phyloP scores from a whole-genome alignment of 2,797 vertebrate genomes.

The Eleutherodactylus coqui region DNA sequence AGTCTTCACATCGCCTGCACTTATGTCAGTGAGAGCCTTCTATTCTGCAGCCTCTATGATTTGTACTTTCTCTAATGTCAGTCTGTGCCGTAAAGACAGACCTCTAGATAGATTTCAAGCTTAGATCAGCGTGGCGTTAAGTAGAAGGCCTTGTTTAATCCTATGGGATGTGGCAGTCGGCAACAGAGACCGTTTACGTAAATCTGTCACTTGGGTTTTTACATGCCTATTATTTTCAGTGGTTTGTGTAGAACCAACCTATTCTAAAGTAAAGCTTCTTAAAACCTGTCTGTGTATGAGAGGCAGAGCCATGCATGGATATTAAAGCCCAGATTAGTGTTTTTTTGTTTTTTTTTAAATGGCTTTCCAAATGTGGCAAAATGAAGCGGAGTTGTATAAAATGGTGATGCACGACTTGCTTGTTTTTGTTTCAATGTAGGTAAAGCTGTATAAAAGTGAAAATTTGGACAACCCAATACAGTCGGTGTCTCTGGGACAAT shows the following conservation, averaged over 20 bases:
- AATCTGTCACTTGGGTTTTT: too few species aligned
- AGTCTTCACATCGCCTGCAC: background rate
- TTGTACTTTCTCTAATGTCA: background rate
- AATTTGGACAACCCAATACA: slow-evolving; percentile 96
- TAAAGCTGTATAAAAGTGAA: slow-evolving; percentile 95
- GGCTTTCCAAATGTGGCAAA: too few species aligned
- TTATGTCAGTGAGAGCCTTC: background rate
- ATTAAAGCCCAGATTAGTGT: too few species aligned
- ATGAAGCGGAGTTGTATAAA: too few species aligned
- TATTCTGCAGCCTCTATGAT: background rate
- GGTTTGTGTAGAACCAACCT: too few species aligned
- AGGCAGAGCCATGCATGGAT: background rate
- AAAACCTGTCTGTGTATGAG: too few species aligned
- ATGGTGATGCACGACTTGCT: too few species aligned
- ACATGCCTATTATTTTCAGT: too few species aligned
- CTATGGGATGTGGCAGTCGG: background rate
- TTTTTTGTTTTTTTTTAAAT: too few species aligned
- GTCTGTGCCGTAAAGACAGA: background rate
- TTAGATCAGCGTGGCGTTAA: background rate
- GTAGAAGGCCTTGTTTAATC: background rate
- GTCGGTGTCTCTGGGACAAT: slow-evolving; percentile 91
- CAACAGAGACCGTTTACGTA: too few species aligned
- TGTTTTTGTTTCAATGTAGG: slow-evolving; percentile 73
- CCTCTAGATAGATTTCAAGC: background rate
- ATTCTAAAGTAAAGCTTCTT: too few species aligned